Percentiles rank a stretch among this genome's conserved stretches.
These are phyloP conservation scores for Halcyon leucocephala DNA, from an alignment of 2,797 vertebrate species.

Conservation along the genomic window DNA sequence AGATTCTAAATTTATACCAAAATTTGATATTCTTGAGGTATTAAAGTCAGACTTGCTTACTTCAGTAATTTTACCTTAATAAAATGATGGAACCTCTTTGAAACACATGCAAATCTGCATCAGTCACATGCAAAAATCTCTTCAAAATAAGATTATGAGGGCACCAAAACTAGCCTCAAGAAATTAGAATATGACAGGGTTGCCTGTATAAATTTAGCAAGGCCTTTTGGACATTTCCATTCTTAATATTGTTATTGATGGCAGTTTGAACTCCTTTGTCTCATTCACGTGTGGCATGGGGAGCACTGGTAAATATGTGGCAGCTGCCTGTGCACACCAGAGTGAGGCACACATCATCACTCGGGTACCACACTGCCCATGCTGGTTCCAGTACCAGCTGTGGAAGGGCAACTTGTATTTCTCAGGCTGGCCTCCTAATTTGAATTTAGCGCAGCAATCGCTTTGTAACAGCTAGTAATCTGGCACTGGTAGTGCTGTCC, in stretches of 20 bases:
- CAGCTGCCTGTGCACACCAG: not conserved
- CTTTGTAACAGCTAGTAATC: not conserved
- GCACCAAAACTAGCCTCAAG: not conserved
- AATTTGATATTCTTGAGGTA: not conserved
- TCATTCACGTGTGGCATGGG: not conserved
- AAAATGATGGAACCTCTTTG: not conserved
- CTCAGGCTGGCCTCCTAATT: not conserved
- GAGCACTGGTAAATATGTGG: not conserved
- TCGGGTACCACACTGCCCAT: fast-evolving
- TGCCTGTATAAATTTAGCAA: not conserved
- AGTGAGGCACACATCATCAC: fast-evolving
- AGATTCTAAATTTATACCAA: not conserved
- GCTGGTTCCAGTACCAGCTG: not conserved
- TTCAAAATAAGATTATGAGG: not conserved
- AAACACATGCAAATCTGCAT: not conserved
- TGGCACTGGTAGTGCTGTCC: not conserved
- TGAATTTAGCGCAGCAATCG: slow-evolving; percentile 3
- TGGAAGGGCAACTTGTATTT: not conserved
- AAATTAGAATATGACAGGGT: not conserved
- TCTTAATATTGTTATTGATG: not conserved
- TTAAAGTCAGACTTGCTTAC: not conserved
- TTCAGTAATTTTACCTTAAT: not conserved
- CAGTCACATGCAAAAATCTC: not conserved
- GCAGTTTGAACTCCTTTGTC: not conserved
- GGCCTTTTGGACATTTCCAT: not conserved